phyloP scores from a whole-genome alignment of 2,113 vertebrate species.

The Gallinago paraguaiae region DNA sequence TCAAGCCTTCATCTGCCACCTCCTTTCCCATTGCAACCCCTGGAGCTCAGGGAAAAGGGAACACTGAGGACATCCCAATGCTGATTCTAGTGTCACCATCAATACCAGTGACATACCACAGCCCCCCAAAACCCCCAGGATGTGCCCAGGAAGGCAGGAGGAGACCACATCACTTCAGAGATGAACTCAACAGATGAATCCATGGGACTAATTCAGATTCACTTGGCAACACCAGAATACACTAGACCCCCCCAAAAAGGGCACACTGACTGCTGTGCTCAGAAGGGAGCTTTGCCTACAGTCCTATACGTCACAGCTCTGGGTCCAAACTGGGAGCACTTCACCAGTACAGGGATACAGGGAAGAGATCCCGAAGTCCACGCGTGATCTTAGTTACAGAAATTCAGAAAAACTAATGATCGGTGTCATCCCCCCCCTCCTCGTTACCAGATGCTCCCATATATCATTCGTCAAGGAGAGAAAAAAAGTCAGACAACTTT shows the following conservation, averaged over 20 bases:
- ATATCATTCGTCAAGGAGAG: neutral
- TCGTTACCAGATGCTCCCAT: neutral
- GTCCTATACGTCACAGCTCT: neutral
- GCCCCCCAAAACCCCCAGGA: neutral
- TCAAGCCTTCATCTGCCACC: neutral
- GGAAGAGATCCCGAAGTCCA: neutral
- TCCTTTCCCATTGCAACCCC: neutral
- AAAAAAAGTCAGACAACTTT: neutral
- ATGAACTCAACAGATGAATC: neutral
- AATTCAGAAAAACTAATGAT: neutral
- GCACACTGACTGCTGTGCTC: neutral
- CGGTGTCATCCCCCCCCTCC: neutral
- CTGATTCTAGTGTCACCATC: accelerated
- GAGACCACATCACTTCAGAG: neutral
- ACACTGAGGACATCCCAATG: accelerated
- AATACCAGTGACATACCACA: neutral
- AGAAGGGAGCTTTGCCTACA: neutral
- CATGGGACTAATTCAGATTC: neutral
- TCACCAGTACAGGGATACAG: neutral
- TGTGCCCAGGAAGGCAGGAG: neutral
- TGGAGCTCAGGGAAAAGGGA: neutral
- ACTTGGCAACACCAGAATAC: neutral
- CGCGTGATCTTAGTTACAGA: neutral
- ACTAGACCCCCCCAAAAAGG: neutral
- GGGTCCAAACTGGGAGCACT: neutral